Evolutionary conservation across 2,113 vertebrate species (phyloP).

Genomic region (Lucifuga dentata): DNA sequence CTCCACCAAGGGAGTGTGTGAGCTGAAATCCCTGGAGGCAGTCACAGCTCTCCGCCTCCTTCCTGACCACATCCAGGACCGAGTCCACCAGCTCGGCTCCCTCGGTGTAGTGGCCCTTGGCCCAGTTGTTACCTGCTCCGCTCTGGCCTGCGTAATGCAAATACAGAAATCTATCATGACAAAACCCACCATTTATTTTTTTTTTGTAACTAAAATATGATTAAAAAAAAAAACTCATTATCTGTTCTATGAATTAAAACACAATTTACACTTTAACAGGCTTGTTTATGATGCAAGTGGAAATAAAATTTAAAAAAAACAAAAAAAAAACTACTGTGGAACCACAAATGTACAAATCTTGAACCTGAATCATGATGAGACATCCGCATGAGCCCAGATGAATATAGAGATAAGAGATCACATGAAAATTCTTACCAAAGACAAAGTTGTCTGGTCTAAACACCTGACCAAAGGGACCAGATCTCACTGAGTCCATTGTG

Average conservation of each 20-base stretch:
- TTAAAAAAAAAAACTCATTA: too few species aligned
- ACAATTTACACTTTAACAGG: too few species aligned
- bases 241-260: too few species aligned
- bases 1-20: slow-evolving; percentile 72
- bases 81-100: slow-evolving; percentile 72
- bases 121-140: slow-evolving; percentile 73
- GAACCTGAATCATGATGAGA: background rate
- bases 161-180: too few species aligned
- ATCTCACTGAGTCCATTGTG: slow-evolving; percentile 74
- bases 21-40: slow-evolving; percentile 75
- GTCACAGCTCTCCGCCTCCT: slow-evolving; percentile 73
- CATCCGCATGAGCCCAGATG: background rate
- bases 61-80: slow-evolving; percentile 70
- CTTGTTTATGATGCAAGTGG: too few species aligned
- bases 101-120: slow-evolving; percentile 74
- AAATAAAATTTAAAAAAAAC: too few species aligned
- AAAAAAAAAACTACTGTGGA: too few species aligned
- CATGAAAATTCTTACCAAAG: slow-evolving; percentile 58
- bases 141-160: slow-evolving; percentile 65
- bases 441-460: slow-evolving; percentile 76
- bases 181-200: too few species aligned
- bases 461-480: slow-evolving; percentile 68
- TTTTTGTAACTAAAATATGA: too few species aligned
- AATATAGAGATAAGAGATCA: background rate
- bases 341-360: too few species aligned